Evolutionary conservation across 2,797 vertebrate genomes (phyloP).

Genomic region (Orestias chungarensis): DNA sequence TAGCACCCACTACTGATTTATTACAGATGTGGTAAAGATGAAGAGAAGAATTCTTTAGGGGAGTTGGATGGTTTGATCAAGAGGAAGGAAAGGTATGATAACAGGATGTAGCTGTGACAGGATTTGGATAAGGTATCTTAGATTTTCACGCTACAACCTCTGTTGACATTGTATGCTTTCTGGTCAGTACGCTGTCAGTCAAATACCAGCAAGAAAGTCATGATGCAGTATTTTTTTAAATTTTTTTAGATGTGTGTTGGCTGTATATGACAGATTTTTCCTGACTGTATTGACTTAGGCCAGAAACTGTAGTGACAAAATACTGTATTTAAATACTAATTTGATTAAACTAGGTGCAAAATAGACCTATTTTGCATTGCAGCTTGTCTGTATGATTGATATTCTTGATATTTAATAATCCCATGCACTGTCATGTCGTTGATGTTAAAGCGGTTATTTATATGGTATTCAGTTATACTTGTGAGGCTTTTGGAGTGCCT

Average conservation of each 20-base stretch:
- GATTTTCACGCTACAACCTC: conserved; percentile 42
- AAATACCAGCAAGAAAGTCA: conserved; percentile 49
- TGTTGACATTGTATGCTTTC: conserved; percentile 41
- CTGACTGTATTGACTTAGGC: conserved; percentile 35
- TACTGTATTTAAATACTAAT: conserved; percentile 20
- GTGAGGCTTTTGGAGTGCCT: background rate
- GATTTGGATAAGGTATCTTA: conserved; percentile 24
- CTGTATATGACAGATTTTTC: conserved; percentile 54
- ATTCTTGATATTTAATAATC: conserved; percentile 49
- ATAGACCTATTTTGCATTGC: background rate
- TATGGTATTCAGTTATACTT: background rate
- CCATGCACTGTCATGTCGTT: background rate
- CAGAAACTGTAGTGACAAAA: conserved; percentile 26
- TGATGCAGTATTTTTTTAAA: conserved; percentile 44
- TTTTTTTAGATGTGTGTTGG: conserved; percentile 39
- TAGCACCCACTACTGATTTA: conserved; percentile 70
- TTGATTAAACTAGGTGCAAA: background rate
- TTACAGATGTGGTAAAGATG: conserved; percentile 66
- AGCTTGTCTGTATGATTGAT: background rate
- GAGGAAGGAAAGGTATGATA: conserved; percentile 28
- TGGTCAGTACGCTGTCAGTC: conserved; percentile 54
- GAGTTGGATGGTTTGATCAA: conserved; percentile 34
- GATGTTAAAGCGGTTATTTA: background rate
- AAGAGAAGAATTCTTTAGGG: conserved; percentile 64
- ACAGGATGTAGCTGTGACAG: conserved; percentile 32